Evolutionary conservation across 2,797 vertebrate species (phyloP).

Genomic region (Pachyuromys duprasi): DNA sequence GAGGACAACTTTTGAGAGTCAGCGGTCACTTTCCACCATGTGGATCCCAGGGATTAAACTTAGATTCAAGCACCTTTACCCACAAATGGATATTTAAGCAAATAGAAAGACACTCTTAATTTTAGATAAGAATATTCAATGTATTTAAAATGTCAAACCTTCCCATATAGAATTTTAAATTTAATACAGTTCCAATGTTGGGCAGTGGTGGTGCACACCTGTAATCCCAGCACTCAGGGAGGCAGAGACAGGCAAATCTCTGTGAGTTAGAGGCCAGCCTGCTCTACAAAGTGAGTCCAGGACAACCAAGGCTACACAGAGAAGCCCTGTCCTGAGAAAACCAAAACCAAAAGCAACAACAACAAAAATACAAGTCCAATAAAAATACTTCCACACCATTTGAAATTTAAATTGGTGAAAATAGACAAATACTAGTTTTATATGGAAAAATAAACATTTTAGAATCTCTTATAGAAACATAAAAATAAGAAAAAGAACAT

Average conservation of each 20-base stretch:
- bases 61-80: neutral
- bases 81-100: neutral
- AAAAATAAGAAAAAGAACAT: neutral
- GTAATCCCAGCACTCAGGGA: no score
- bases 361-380: no score
- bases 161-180: neutral
- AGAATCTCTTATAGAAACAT: neutral
- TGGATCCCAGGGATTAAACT: neutral
- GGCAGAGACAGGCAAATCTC: no score
- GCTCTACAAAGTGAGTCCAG: no score
- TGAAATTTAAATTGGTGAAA: neutral
- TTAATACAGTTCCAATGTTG: neutral
- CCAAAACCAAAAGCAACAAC: no score
- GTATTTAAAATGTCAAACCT: neutral
- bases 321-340: no score
- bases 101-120: neutral
- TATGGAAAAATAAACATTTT: neutral
- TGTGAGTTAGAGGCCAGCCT: no score
- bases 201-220: no score
- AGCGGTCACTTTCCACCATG: neutral
- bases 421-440: neutral
- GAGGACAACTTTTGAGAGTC: neutral
- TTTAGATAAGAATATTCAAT: neutral
- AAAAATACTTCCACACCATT: neutral
- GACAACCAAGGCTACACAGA: no score